These are phyloP conservation scores for Pitangus sulphuratus DNA, from an alignment of 2,797 vertebrate species.

Conservation along the genomic window DNA sequence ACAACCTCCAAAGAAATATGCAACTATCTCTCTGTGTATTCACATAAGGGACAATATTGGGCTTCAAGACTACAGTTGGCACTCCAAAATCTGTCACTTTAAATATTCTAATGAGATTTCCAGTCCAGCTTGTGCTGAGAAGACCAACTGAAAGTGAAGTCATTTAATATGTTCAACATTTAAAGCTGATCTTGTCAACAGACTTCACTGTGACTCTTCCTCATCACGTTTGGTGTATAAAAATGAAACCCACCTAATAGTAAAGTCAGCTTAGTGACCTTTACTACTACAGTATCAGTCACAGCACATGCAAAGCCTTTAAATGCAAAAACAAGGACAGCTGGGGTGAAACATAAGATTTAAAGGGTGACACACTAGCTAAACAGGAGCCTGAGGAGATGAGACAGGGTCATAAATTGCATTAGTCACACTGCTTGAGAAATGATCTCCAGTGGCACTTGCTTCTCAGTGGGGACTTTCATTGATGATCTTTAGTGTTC, in stretches of 20 bases:
- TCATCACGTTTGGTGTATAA: slow-evolving; percentile 9
- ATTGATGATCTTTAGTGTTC: neutral
- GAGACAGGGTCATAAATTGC: slow-evolving; percentile 53
- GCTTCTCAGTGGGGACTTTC: neutral
- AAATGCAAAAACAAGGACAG: slow-evolving; percentile 71
- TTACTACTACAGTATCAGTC: slow-evolving; percentile 35
- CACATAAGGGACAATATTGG: neutral
- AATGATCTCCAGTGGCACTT: slow-evolving; percentile 15
- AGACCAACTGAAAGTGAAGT: neutral
- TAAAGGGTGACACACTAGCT: slow-evolving; percentile 62
- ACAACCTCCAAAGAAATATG: neutral
- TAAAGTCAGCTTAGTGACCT: slow-evolving; percentile 65
- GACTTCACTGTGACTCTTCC: slow-evolving; percentile 22
- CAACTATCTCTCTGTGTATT: neutral
- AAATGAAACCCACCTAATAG: slow-evolving; percentile 51
- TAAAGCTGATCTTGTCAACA: slow-evolving; percentile 27
- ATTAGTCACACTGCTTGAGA: slow-evolving; percentile 52
- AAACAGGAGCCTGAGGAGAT: slow-evolving; percentile 56
- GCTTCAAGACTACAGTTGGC: neutral
- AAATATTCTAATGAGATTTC: slow-evolving; percentile 14
- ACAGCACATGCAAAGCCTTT: slow-evolving; percentile 60
- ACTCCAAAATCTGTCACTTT: neutral
- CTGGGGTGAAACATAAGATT: slow-evolving; percentile 75
- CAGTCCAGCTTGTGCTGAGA: neutral
- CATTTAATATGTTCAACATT: neutral